Evolutionary conservation across 2,888 invertebrate genomes (phyloP).

Genomic region (Periphyllus acericola): DNA sequence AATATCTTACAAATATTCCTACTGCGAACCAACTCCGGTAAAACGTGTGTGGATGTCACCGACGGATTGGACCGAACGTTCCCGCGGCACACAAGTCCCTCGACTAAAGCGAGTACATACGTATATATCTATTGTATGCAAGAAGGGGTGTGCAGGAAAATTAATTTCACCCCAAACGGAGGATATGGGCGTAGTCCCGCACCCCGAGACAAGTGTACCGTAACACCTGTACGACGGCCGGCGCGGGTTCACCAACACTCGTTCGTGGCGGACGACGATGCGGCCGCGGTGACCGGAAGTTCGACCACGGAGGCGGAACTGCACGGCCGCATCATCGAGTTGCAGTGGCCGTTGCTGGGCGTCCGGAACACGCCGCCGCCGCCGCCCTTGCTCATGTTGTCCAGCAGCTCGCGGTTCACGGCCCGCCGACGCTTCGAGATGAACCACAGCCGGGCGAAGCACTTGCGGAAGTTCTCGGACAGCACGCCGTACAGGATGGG

Average conservation of each 20-base stretch:
- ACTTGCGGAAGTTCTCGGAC: constrained; percentile 71
- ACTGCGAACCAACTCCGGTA: too few relatives aligned
- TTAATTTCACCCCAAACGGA: too few relatives aligned
- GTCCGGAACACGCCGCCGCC: constrained; percentile 14
- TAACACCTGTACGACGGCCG: too few relatives aligned
- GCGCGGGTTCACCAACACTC: constrained; percentile 41
- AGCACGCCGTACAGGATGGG: constrained; percentile 71
- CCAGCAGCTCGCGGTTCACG: constrained; percentile 52
- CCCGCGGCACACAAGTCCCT: too few relatives aligned
- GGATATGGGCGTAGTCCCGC: too few relatives aligned
- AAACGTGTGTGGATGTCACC: too few relatives aligned
- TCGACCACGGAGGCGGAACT: constrained; percentile 59
- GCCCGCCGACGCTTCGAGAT: constrained; percentile 62
- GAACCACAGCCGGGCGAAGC: constrained; percentile 68
- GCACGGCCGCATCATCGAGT: constrained; percentile 30
- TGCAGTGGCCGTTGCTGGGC: constrained; percentile 55
- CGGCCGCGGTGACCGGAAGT: constrained; percentile 14
- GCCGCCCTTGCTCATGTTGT: constrained; percentile 52
- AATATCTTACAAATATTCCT: too few relatives aligned
- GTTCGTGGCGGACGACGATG: constrained; percentile 42
- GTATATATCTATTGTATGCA: too few relatives aligned
- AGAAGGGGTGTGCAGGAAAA: too few relatives aligned
- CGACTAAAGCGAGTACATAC: too few relatives aligned
- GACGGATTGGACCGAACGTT: too few relatives aligned
- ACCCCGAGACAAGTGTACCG: too few relatives aligned